Evolutionary conservation across 2,113 vertebrate genomes (phyloP).

Genomic region (Strigops habroptila): DNA sequence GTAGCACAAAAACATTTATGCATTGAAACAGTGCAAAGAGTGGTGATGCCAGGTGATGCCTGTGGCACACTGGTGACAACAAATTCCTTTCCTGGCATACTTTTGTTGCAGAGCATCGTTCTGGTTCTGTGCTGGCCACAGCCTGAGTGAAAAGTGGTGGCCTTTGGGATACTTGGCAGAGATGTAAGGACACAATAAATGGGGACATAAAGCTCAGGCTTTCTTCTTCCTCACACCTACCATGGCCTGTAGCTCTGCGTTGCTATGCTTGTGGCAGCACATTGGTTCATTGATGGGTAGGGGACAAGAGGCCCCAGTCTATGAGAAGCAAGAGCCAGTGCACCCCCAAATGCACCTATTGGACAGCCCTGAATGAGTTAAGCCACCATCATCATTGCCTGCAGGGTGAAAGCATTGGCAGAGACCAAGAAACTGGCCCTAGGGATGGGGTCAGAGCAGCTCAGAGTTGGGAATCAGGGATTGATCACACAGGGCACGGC

Average conservation of each 20-base stretch:
- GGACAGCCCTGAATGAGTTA: background rate
- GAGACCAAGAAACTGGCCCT: background rate
- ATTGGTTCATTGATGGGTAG: background rate
- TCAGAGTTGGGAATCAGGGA: background rate
- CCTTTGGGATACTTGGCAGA: background rate
- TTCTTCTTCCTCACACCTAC: background rate
- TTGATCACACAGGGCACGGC: background rate
- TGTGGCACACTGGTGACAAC: background rate
- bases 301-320: background rate
- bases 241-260: background rate
- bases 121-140: background rate
- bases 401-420: background rate
- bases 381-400: background rate
- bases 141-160: background rate
- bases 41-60: background rate
- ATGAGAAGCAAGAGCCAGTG: background rate
- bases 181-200: background rate
- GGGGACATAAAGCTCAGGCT: background rate
- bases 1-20: background rate
- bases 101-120: fast-evolving
- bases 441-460: background rate
- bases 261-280: background rate
- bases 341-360: fast-evolving
- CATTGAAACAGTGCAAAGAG: background rate
- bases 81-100: background rate